Evolutionary conservation across 2,113 vertebrate species (phyloP), one percentile per base, ranked within the genome.

Genomic region (Melanotaenia duboulayi): DNA sequence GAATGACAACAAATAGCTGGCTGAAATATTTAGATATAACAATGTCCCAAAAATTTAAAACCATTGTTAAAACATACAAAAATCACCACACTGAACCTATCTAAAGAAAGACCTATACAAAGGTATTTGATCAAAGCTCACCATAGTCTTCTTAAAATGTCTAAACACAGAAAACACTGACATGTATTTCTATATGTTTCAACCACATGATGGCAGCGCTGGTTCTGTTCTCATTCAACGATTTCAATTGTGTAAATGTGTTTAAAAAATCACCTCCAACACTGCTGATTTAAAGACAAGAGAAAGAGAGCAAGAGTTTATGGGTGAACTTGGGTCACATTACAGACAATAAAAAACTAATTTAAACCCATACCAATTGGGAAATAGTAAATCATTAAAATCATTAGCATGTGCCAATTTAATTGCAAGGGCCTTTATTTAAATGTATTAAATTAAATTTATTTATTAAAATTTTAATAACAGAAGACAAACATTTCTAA

Each of bases 131-230:
- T 3, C 19, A 37, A 32, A 40, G 19, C 23, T 44, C 35, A 48
- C 17, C 1, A 28, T 28, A 54, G 49, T 24, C 11, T 17, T 35
- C 7, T n/a, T 19, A 9, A 23, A 2, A 40, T 35, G n/a, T 12
- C 13, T 19, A 24, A 19, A 48, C 20, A 3, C 44, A 16, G 44
- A 17, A 61, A 16, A 28, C 22, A 46, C 9, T 9, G 1, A 63
- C 17, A 25, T 11, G 11, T 0, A 4, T 25, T 20, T 54, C 1
- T 13, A 11, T 20, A 37, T 11, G 20, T 19, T 48, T 61, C 55
- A 28, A 62, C 74, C 89, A 89, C 72, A 74, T 35, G 89, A 60
- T 75, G 84, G 89, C 86, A 90, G 88, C 72, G 86, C 61, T 50
- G 49, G 7, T 37, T 76, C 22, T 55, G 11, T 11, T 66, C 56